Base-by-base conservation (phyloP, 2,113 vertebrate species). In the Dolichallabes microphthalmus region DNA sequence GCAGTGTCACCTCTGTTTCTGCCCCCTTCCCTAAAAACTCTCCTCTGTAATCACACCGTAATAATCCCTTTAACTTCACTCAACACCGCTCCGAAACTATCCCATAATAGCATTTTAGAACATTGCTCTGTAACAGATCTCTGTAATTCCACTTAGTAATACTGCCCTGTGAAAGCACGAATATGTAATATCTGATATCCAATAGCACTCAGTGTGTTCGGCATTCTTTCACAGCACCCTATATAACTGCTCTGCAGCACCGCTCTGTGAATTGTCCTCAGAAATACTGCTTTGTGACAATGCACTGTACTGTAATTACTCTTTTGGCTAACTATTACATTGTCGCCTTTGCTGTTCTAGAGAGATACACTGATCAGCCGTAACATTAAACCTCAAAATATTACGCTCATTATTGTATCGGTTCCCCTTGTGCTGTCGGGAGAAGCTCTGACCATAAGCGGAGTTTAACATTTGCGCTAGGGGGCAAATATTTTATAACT, bases 11-110 rank as follows among this genome's bases (percentile, higher is more conserved):
- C 71, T 53, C 32, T 27, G 63, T 69, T 75, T 64, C 71, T 30
- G 82, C 27, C 64, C 35, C 53, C 52, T 69, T 69, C 45, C 39
- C 63, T 55, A 82, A 78, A 45, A 78, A 78, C 55, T 35, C 35
- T 64, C 14, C 61, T 27, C 60, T 30, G 79, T 53, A 81, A 81
- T 50, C 14, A 25, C 79, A 66, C 39, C 79, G 25, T 81, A 63
- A 66, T 52, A 52, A 52, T 64, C 22, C 60, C 79, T 63, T 78
- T 81, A 81, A 27, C 60, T 63, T 25, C 39, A 63, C 79, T 52
- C 20, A 39, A 61, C 30, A 45, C 8, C 58, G 76, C 27, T 58
- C 53, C 11, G 1, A 78, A 78, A 58, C 55, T 25, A 20, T 57
- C 15, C 53, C 13, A 5, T 45, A 80, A 80, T 61, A 80, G 58